Evolutionary conservation across 2,797 vertebrate species (phyloP).

Genomic region (Poeciliopsis turneri): DNA sequence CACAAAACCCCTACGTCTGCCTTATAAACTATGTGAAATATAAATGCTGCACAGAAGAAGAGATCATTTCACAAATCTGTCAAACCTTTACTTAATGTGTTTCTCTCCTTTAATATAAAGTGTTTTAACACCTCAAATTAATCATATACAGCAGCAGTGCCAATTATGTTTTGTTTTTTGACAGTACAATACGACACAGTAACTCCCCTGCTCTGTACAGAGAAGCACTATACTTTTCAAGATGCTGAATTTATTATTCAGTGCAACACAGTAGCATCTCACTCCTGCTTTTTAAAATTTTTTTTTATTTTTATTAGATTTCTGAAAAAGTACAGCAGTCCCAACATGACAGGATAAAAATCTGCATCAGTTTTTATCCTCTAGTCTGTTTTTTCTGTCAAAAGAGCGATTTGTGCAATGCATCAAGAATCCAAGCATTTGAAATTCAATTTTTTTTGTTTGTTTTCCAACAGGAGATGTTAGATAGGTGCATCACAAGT

Average conservation of each 20-base stretch:
- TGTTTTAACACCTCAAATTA: neutral
- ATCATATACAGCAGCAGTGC: neutral
- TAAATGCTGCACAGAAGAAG: conserved; percentile 7
- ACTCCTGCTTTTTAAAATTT: neutral
- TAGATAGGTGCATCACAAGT: neutral
- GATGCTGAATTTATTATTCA: neutral
- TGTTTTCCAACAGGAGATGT: neutral
- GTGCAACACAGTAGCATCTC: neutral
- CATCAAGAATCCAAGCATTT: conserved; percentile 18
- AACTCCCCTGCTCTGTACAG: neutral
- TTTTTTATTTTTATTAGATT: neutral
- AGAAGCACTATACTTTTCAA: neutral
- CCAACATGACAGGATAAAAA: conserved; percentile 3
- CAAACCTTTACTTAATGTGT: neutral
- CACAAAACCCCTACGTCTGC: conserved; percentile 14
- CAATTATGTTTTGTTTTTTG: neutral
- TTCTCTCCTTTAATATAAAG: neutral
- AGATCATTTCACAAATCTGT: neutral
- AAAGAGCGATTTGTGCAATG: conserved; percentile 13
- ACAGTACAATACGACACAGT: neutral
- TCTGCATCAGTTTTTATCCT: conserved; percentile 5
- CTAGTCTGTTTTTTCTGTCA: conserved; percentile 21
- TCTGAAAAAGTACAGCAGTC: conserved; percentile 1
- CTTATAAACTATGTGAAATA: conserved; percentile 18
- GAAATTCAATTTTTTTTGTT: neutral